Evolutionary conservation across 2,113 vertebrate species (phyloP).

Genomic region (Peromyscus polionotus): DNA sequence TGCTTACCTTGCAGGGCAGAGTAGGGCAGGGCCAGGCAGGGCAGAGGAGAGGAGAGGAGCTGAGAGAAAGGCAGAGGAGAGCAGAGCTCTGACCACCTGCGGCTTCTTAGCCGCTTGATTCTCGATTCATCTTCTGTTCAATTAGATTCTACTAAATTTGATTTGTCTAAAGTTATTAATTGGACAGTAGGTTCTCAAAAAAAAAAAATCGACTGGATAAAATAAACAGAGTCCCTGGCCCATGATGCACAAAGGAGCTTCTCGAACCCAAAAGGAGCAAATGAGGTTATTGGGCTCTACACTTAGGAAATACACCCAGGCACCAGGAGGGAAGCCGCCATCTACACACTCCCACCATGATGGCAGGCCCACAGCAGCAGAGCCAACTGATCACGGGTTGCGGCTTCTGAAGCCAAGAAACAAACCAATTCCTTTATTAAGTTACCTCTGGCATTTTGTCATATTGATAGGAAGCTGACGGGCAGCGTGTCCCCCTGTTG

Average conservation of each 20-base stretch:
- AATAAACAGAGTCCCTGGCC: background rate
- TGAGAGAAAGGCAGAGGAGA: background rate
- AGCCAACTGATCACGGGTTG: background rate
- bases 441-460: background rate
- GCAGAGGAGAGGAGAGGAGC: background rate
- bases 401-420: background rate
- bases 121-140: background rate
- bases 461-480: background rate
- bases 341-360: background rate
- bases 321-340: too few relatives aligned
- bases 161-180: background rate
- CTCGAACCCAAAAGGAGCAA: background rate
- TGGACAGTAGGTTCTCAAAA: slow-evolving; percentile 1
- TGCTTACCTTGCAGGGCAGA: background rate
- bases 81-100: background rate
- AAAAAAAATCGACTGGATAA: background rate
- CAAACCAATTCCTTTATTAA: background rate
- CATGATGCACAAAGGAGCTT: background rate
- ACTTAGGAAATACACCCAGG: background rate
- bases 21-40: background rate
- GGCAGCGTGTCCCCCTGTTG: background rate
- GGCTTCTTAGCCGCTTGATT: background rate
- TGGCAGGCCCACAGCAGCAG: background rate
- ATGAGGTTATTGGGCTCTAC: too few relatives aligned
- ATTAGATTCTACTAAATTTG: background rate